Evolutionary conservation across 2,797 vertebrate species (phyloP), one percentile per base, ranked within the genome.

Genomic region (Sorex maritimensis): DNA sequence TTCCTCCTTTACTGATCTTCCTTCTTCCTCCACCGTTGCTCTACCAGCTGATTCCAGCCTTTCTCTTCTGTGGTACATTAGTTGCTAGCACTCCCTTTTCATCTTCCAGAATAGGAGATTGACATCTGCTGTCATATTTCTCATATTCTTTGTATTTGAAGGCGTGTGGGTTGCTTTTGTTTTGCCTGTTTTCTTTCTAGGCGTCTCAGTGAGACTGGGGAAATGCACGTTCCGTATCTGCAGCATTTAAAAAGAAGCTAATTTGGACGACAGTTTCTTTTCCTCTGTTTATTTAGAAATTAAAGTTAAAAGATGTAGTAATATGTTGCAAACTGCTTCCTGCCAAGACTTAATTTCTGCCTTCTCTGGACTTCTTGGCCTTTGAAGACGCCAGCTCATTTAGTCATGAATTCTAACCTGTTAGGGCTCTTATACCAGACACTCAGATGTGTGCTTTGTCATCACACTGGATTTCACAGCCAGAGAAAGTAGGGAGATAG

Each of bases 191-290:
- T 79, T 80, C 67, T 83, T 89, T 34, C 65, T 0, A 79, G 61
- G 49, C 71, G 58, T 94, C 88, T 91, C 44, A 30, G 26, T 69
- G 68, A 88, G 63, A 26, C 73, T 92, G 72, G 58, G 72, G 24
- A 55, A 63, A 17, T 28, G 7, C 65, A 24, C 49, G 23, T 30
- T 85, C 92, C 58, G 41, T 81, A 41, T 68, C 77, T 1, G 4
- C 77, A 23, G 11, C 73, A 30, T 88, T 84, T 71, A 90, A 52
- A 12, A 38, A 71, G 46, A 78, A 74, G 68, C 86, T 21, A 65
- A 75, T 90, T 81, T 92, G 86, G 52, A 8, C 61, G 61, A 91
- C 24, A 26, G 6, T 88, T 88, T 92, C 67, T 90, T 88, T 83
- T 55, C 38, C 67, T 67, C n/a, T 38, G 11, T 73, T 77, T 86